A percentile compares a stretch with the other conserved stretches of the same genome.
phyloP scores from a whole-genome alignment of 2,113 vertebrate species.

The Picathartes gymnocephalus region DNA sequence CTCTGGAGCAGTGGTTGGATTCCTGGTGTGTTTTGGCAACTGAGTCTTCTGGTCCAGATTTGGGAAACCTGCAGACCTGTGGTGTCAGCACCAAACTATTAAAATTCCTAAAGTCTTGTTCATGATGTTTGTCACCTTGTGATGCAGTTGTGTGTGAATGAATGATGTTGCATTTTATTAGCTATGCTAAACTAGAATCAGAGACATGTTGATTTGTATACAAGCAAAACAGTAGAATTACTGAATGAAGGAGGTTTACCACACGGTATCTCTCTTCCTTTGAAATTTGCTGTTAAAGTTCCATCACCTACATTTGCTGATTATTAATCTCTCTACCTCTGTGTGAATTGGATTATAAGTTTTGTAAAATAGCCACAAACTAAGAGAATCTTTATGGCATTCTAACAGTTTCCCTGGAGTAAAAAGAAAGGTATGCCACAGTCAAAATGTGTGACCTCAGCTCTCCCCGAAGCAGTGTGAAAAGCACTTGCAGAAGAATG shows the following conservation, averaged over 20 bases:
- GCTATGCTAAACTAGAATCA: background rate
- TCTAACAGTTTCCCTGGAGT: background rate
- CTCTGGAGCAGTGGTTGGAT: background rate
- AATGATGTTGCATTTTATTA: background rate
- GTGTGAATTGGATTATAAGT: background rate
- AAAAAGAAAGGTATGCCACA: background rate
- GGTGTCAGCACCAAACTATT: background rate
- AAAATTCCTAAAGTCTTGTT: background rate
- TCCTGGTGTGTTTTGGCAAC: background rate
- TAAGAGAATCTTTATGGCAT: background rate
- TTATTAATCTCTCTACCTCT: background rate
- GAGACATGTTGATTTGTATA: background rate
- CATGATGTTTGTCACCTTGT: background rate
- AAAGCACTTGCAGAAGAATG: background rate
- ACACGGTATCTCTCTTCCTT: background rate
- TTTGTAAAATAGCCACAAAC: background rate
- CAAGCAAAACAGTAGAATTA: background rate
- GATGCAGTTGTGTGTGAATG: background rate
- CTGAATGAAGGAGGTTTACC: background rate
- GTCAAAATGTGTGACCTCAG: background rate
- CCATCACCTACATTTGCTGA: background rate
- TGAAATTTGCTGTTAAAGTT: background rate
- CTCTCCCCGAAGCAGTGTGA: background rate
- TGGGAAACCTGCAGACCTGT: background rate
- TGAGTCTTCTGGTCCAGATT: background rate